A percentile compares a stretch with the other conserved stretches of the same genome.
Conservation (phyloP, 2,797 vertebrate genomes). For the Parambassis ranga region DNA sequence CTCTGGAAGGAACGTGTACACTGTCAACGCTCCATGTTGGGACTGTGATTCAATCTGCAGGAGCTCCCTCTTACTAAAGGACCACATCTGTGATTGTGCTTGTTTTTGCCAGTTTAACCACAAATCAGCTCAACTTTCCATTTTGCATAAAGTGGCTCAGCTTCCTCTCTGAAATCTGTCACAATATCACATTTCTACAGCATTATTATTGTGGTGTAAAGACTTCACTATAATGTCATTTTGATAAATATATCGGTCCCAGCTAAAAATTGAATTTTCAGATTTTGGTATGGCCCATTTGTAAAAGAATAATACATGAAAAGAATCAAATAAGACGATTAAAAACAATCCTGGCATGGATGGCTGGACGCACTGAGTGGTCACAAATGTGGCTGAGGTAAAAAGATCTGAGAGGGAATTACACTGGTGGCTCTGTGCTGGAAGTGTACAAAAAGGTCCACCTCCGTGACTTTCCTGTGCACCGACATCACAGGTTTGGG, state of each 20-base stretch:
- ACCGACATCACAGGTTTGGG: slow-evolving; percentile 70
- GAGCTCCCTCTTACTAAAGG: neutral
- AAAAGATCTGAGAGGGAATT: slow-evolving; percentile 46
- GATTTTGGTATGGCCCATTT: too few relatives aligned
- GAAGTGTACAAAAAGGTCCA: slow-evolving; percentile 57
- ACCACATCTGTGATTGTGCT: neutral
- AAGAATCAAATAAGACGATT: neutral
- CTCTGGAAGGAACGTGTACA: slow-evolving; percentile 46
- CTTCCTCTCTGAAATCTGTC: too few relatives aligned
- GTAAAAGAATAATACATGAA: too few relatives aligned
- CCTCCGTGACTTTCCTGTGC: slow-evolving; percentile 58
- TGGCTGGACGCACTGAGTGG: slow-evolving; percentile 1
- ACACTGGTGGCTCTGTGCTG: slow-evolving; percentile 28
- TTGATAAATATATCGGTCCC: too few relatives aligned
- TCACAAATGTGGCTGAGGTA: slow-evolving; percentile 53
- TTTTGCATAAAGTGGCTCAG: too few relatives aligned
- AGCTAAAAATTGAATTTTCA: too few relatives aligned
- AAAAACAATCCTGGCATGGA: slow-evolving; percentile 7
- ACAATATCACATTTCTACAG: too few relatives aligned
- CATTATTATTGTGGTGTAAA: too few relatives aligned
- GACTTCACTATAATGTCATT: too few relatives aligned
- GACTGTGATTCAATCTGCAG: neutral
- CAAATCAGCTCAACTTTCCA: neutral
- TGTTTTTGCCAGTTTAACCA: neutral
- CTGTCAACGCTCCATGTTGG: slow-evolving; percentile 25